Percentiles rank a stretch among this genome's conserved stretches.
Evolutionary conservation across 2,888 invertebrate species (phyloP).

Genomic region (Thera britannica): DNA sequence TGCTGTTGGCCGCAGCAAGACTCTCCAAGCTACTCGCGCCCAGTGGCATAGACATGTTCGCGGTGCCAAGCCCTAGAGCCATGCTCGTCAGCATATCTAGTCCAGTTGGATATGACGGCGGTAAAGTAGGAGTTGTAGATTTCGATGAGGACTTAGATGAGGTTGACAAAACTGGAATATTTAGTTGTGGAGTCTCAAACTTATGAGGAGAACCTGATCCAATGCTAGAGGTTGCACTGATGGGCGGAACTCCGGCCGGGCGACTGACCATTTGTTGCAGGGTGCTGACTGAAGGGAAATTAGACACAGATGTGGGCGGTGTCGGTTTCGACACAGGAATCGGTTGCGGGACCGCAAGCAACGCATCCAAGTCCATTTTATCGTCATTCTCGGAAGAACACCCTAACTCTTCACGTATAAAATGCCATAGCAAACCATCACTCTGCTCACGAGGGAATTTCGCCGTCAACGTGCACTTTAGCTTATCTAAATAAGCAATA

Average conservation of each 20-base stretch:
- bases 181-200: slow-evolving; percentile 82
- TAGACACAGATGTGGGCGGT: slow-evolving; percentile 69
- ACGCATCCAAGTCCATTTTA: slow-evolving; percentile 86
- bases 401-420: slow-evolving; percentile 90
- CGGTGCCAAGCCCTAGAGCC: slow-evolving; percentile 76
- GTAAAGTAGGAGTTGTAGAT: slow-evolving; percentile 80
- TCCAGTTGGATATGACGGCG: slow-evolving; percentile 78
- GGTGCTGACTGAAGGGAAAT: slow-evolving; percentile 79
- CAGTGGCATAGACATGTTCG: slow-evolving; percentile 73
- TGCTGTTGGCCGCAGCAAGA: slow-evolving; percentile 80
- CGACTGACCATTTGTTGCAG: slow-evolving; percentile 82
- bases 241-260: slow-evolving; percentile 79
- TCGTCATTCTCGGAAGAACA: slow-evolving; percentile 88
- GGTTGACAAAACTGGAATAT: slow-evolving; percentile 85
- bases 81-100: slow-evolving; percentile 82
- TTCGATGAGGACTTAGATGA: slow-evolving; percentile 86
- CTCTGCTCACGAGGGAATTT: slow-evolving; percentile 93
- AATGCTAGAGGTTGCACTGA: slow-evolving; percentile 76
- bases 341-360: slow-evolving; percentile 85
- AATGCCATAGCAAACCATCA: slow-evolving; percentile 91
- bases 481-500: slow-evolving; percentile 92
- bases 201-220: slow-evolving; percentile 82
- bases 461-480: slow-evolving; percentile 91
- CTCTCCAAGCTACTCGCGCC: slow-evolving; percentile 76
- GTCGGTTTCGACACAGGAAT: slow-evolving; percentile 76